phyloP scores from a whole-genome alignment of 2,888 invertebrate species.

The Cerceris rybyensis region DNA sequence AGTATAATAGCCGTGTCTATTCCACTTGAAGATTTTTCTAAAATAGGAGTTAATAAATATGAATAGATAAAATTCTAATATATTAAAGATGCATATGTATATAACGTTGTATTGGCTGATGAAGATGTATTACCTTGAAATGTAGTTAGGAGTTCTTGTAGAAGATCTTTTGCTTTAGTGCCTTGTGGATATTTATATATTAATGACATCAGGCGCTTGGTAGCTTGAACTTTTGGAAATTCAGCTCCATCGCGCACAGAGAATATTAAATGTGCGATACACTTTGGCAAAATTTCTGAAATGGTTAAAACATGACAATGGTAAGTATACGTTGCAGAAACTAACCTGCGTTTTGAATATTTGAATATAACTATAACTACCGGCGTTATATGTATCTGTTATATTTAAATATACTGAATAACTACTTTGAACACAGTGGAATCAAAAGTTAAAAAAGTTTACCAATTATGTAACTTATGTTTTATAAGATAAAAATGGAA shows the following conservation, averaged over 20 bases:
- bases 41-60: constrained; percentile 30
- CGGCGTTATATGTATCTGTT: too few relatives aligned
- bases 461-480: too few relatives aligned
- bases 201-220: constrained; percentile 76
- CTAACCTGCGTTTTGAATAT: too few relatives aligned
- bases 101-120: not conserved
- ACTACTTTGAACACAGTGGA: too few relatives aligned
- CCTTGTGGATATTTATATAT: constrained; percentile 79
- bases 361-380: too few relatives aligned
- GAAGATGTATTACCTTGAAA: constrained; percentile 74
- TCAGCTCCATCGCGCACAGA: constrained; percentile 56
- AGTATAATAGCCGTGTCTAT: constrained; percentile 77
- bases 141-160: constrained; percentile 74
- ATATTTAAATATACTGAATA: too few relatives aligned
- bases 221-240: constrained; percentile 73
- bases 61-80: not conserved
- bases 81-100: too few relatives aligned
- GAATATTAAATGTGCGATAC: constrained; percentile 79
- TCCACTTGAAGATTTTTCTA: constrained; percentile 63
- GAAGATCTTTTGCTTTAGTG: constrained; percentile 69
- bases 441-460: too few relatives aligned
- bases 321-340: not conserved
- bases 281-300: constrained; percentile 79
- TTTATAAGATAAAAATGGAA: too few relatives aligned
- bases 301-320: constrained; percentile 19